Evolutionary conservation across 2,888 invertebrate genomes (phyloP), one percentile per base, ranked within the genome.

Genomic region (Cyaniris semiargus): DNA sequence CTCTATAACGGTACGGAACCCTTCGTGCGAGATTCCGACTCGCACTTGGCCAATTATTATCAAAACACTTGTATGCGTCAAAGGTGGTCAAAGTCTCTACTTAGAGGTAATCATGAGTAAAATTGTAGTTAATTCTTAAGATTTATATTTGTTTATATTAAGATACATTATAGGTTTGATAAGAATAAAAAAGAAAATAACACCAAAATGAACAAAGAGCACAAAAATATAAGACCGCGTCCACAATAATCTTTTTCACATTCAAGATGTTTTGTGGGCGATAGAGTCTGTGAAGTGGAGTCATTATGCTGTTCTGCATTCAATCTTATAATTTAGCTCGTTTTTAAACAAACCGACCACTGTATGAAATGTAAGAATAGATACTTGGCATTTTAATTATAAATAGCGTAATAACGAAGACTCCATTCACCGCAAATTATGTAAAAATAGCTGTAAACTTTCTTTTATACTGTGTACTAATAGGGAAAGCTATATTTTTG

Each of bases 191-290:
- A 23, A 10, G 18, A 70, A 27, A 66, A 66, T 7, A 31, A 31
- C 66, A 31, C 6, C 66, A 66, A 66, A 66, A 10, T 27, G 21
- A 27, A 66, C 66, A 66, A 27, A 66, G 60, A 15, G 18, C 31
- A 31, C 27, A 15, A 31, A 66, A 27, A 18, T 31, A 15, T 48
- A n/a, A 38, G 48, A 48, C 77, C 56, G 66, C 82, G 83, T 91
- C 90, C 88, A 85, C 80, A 81, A 56, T 81, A 84, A 81, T 80
- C 85, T 85, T 83, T 81, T 85, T 79, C 80, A 79, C 82, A 82
- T 82, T 85, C 85, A 89, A 91, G 90, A 91, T 88, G 88, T 90
- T 91, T 92, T 92, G 89, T 90, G 82, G 86, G 88, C 86, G 87
- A 88, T 89, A 86, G 87, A 89, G 87, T 84, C 82, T 81, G 84